Percentiles rank a stretch among this genome's conserved stretches.
Conservation (phyloP, 2,888 invertebrate genomes). For the Rhabditoides inermis region DNA sequence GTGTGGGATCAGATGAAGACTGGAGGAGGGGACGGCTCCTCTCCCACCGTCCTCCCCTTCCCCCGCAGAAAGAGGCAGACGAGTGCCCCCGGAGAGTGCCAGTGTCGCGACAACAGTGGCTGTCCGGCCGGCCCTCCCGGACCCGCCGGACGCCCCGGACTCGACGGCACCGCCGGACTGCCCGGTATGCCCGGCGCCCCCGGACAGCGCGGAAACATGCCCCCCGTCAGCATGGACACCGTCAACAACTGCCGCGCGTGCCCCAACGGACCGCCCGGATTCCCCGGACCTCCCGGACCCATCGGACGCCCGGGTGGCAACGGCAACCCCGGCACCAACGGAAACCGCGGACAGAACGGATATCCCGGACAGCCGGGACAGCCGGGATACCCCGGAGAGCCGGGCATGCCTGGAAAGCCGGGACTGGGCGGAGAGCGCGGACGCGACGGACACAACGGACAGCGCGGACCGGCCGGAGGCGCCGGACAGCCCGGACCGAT, state of each 20-base stretch:
- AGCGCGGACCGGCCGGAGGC: conserved; percentile 18
- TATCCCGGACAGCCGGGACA: conserved; percentile 15
- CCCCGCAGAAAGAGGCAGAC: too few relatives aligned
- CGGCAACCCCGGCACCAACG: conserved; percentile 28
- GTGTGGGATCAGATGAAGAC: too few relatives aligned
- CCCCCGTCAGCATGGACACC: conserved; percentile 13
- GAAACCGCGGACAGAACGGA: conserved; percentile 32
- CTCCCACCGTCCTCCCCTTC: too few relatives aligned
- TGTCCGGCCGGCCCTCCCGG: conserved; percentile 38
- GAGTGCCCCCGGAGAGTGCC: too few relatives aligned
- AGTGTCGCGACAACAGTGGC: too few relatives aligned
- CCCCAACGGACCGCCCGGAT: conserved; percentile 40
- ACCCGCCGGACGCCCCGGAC: conserved; percentile 28
- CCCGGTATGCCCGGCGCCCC: conserved; percentile 26
- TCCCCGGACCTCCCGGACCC: conserved; percentile 36
- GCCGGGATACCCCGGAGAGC: conserved; percentile 18
- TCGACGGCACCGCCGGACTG: conserved; percentile 28
- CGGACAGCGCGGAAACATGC: conserved; percentile 20
- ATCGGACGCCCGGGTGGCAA: conserved; percentile 30
- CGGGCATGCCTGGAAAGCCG: conserved; percentile 14
- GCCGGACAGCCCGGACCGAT: conserved; percentile 19
- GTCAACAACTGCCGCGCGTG: conserved; percentile 31
- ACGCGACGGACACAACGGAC: conserved; percentile 19
- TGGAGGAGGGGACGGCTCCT: too few relatives aligned
- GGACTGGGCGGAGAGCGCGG: conserved; percentile 22